Evolutionary conservation across 2,797 vertebrate genomes (phyloP).

Genomic region (Thaleichthys pacificus): DNA sequence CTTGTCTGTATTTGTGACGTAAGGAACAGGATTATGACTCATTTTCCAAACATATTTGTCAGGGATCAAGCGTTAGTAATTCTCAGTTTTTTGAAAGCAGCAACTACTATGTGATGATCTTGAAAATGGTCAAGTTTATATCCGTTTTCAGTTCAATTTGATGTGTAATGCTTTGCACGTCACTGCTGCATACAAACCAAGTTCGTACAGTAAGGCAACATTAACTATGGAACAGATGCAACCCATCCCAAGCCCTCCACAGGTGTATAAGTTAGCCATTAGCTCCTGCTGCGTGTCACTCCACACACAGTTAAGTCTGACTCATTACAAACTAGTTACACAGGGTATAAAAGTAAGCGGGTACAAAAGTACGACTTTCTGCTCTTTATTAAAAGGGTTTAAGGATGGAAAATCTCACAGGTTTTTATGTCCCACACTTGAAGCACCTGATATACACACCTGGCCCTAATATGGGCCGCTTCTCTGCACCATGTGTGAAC

Average conservation of each 20-base stretch:
- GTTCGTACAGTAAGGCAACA: too few relatives aligned
- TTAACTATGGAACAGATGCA: neutral
- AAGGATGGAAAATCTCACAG: neutral
- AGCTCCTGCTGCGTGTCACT: neutral
- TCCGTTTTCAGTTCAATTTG: too few relatives aligned
- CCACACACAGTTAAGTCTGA: constrained; percentile 1
- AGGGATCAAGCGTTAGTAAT: neutral
- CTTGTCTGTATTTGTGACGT: constrained; percentile 51
- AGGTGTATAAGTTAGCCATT: neutral
- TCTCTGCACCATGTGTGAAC: too few relatives aligned
- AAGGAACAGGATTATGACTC: neutral
- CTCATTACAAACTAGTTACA: constrained; percentile 16
- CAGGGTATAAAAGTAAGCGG: neutral
- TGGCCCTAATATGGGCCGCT: neutral
- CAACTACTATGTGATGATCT: too few relatives aligned
- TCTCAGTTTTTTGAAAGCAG: neutral
- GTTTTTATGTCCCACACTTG: neutral
- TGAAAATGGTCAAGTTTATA: too few relatives aligned
- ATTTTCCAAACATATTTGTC: neutral
- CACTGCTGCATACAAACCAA: too few relatives aligned
- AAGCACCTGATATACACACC: neutral
- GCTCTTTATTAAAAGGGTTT: neutral
- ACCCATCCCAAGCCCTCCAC: neutral
- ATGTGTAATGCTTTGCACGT: too few relatives aligned
- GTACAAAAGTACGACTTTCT: neutral